phyloP scores from a whole-genome alignment of 37 sponge, comb jelly and placozoan species.

The Aplysina aerophoba region DNA sequence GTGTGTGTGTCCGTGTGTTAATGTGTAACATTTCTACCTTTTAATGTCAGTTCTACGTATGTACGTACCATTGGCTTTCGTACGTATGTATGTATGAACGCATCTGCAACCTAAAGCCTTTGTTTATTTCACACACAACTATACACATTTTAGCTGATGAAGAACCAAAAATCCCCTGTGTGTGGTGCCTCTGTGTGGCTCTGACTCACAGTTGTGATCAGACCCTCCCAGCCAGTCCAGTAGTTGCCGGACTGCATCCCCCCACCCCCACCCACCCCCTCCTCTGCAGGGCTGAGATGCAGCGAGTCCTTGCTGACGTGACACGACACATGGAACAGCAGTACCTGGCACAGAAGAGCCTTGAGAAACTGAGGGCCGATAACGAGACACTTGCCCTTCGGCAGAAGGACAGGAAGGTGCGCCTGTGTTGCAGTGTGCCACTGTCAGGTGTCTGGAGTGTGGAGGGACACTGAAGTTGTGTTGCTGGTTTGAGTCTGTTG shows the following conservation, averaged over 20 bases:
- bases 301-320: constrained; percentile 59
- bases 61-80: too few relatives aligned
- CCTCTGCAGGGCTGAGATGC: constrained; percentile 61
- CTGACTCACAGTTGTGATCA: neutral
- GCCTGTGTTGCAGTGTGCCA: neutral
- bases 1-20: constrained; percentile 17
- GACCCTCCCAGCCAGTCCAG: too few relatives aligned
- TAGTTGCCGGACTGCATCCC: neutral
- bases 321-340: constrained; percentile 79
- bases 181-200: neutral
- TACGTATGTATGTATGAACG: too few relatives aligned
- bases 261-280: neutral
- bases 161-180: constrained; percentile 35
- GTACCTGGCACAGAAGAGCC: constrained; percentile 52
- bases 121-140: too few relatives aligned
- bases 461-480: neutral
- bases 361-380: constrained; percentile 67
- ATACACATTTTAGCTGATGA: too few relatives aligned
- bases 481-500: neutral
- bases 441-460: neutral
- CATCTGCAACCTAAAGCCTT: too few relatives aligned
- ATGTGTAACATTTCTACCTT: neutral
- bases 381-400: constrained; percentile 53
- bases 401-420: constrained; percentile 67
- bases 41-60: too few relatives aligned